Conservation (phyloP, 2,888 invertebrate species). For the Ceramica pisi region DNA sequence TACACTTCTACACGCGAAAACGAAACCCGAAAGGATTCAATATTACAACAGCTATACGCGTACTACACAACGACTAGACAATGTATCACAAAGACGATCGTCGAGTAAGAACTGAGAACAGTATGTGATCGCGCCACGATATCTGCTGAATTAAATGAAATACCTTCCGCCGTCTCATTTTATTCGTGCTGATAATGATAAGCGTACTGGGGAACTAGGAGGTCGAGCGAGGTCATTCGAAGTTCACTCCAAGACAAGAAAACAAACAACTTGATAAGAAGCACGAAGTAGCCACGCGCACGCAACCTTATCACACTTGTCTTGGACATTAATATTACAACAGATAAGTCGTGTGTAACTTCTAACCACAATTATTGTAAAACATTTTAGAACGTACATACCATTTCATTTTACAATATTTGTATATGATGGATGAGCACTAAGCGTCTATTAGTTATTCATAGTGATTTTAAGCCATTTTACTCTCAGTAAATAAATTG, state of each 20-base stretch:
- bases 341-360: conserved; percentile 48
- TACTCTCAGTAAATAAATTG: background rate
- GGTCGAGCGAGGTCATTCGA: conserved; percentile 89
- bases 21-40: conserved; percentile 48
- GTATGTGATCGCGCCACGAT: conserved; percentile 76
- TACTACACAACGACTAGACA: conserved; percentile 51
- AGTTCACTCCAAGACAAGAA: conserved; percentile 85
- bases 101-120: conserved; percentile 51
- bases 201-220: conserved; percentile 85
- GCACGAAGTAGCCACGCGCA: conserved; percentile 87
- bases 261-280: conserved; percentile 88
- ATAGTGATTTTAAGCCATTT: conserved; percentile 14
- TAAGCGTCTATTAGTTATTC: background rate
- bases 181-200: conserved; percentile 87
- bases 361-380: conserved; percentile 33
- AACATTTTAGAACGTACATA: conserved; percentile 52
- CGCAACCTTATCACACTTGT: conserved; percentile 75
- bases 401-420: conserved; percentile 58
- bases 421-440: background rate
- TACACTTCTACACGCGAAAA: conserved; percentile 77
- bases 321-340: conserved; percentile 52
- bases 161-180: conserved; percentile 86
- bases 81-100: conserved; percentile 39
- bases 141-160: conserved; percentile 81
- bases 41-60: conserved; percentile 57